These are phyloP conservation scores for Aurelia aurita DNA, from an alignment of 30 jellyfish, hydroid and myxozoan species.

Conservation along the genomic window DNA sequence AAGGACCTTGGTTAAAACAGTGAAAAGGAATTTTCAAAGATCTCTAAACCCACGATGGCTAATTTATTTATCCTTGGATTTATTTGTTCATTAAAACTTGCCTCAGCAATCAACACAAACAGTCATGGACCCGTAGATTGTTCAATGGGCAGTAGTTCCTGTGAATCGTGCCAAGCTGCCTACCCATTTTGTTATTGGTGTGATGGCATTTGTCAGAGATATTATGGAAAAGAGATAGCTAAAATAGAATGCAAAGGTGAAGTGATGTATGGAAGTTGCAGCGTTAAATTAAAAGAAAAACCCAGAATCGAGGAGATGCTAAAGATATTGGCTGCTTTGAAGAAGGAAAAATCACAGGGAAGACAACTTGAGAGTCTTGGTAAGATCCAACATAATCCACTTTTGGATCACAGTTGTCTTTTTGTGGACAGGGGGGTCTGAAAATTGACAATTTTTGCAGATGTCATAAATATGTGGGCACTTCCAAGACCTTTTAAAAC, in stretches of 20 bases:
- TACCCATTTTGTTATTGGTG: constrained; percentile 79
- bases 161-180: constrained; percentile 72
- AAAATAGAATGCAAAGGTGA: constrained; percentile 43
- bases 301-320: constrained; percentile 35
- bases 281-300: background rate
- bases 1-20: too few relatives aligned
- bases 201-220: constrained; percentile 55
- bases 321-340: constrained; percentile 22
- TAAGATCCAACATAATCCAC: background rate
- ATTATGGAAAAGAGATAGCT: constrained; percentile 58
- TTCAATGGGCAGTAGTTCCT: constrained; percentile 61
- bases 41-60: too few relatives aligned
- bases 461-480: too few relatives aligned
- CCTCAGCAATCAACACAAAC: too few relatives aligned
- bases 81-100: too few relatives aligned
- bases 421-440: too few relatives aligned
- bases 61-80: too few relatives aligned
- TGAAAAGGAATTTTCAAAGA: too few relatives aligned
- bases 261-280: constrained; percentile 47
- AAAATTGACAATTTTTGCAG: too few relatives aligned
- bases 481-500: too few relatives aligned
- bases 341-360: constrained; percentile 18
- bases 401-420: too few relatives aligned
- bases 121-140: constrained; percentile 64
- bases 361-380: background rate